These are phyloP conservation scores for Machimus atricapillus DNA, from an alignment of 2,888 invertebrate genomes.

Conservation along the genomic window DNA sequence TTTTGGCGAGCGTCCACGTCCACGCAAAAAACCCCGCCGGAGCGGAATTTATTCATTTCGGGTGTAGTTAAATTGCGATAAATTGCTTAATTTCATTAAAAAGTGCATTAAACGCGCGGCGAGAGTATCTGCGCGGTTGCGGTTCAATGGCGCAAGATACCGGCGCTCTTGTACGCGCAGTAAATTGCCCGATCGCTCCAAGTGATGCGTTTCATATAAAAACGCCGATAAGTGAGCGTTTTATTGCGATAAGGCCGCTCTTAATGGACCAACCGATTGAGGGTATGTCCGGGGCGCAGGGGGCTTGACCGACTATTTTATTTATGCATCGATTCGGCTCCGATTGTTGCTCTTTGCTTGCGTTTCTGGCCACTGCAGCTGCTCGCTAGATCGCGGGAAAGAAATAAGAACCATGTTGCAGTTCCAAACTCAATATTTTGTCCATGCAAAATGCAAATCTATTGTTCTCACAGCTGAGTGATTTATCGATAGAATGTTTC, in stretches of 20 bases:
- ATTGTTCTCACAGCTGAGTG: neutral
- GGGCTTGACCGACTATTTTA: neutral
- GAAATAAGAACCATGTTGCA: neutral
- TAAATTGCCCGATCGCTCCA: conserved; percentile 31
- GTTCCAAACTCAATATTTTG: neutral
- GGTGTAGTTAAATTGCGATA: conserved; percentile 61
- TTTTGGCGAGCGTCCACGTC: neutral
- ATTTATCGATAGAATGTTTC: neutral
- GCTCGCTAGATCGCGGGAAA: neutral
- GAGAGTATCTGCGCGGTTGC: neutral
- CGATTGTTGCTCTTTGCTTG: neutral
- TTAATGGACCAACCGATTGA: neutral
- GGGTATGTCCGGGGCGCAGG: neutral
- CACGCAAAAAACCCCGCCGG: neutral
- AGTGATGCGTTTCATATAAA: conserved; percentile 37
- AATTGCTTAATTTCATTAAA: conserved; percentile 61
- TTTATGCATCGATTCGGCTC: neutral
- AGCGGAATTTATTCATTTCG: conserved; percentile 58
- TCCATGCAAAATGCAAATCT: neutral
- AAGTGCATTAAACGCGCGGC: conserved; percentile 43
- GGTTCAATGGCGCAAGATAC: conserved; percentile 24
- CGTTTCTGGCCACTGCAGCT: neutral
- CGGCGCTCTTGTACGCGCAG: conserved; percentile 1
- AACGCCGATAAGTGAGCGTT: conserved; percentile 36
- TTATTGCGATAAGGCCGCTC: conserved; percentile 30